Conservation (phyloP, 92 coral and sea anemone genomes). For the Palythoa caribaeorum region DNA sequence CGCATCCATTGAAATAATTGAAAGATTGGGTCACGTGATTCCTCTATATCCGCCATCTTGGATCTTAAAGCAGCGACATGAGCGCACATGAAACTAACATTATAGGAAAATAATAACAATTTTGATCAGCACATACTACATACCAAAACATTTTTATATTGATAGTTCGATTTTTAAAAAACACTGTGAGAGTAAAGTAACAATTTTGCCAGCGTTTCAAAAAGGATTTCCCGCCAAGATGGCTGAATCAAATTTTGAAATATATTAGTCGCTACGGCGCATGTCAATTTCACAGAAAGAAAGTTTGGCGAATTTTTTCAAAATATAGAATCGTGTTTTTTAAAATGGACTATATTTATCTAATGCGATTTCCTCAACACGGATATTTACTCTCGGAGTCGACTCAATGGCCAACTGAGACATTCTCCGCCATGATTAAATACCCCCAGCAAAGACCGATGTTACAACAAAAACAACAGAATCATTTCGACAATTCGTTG, state of each 20-base stretch:
- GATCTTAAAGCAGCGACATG: background rate
- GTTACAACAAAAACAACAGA: conserved; percentile 12
- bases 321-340: background rate
- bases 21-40: conserved; percentile 63
- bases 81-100: background rate
- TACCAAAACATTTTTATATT: background rate
- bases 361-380: background rate
- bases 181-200: background rate
- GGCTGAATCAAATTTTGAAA: background rate
- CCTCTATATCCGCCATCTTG: conserved; percentile 62
- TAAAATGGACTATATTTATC: no score
- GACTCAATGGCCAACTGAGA: background rate
- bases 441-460: conserved; percentile 49
- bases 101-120: conserved; percentile 4
- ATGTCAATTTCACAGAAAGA: conserved; percentile 21
- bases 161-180: background rate
- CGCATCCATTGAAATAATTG: no score
- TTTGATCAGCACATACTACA: background rate
- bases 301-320: background rate
- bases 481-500: background rate
- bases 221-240: conserved; percentile 26
- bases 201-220: background rate
- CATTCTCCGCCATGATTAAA: conserved; percentile 1
- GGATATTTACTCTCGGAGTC: background rate
- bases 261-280: conserved; percentile 29